These are phyloP conservation scores for Sparidentex hasta DNA, from an alignment of 2,797 vertebrate species.

Conservation along the genomic window DNA sequence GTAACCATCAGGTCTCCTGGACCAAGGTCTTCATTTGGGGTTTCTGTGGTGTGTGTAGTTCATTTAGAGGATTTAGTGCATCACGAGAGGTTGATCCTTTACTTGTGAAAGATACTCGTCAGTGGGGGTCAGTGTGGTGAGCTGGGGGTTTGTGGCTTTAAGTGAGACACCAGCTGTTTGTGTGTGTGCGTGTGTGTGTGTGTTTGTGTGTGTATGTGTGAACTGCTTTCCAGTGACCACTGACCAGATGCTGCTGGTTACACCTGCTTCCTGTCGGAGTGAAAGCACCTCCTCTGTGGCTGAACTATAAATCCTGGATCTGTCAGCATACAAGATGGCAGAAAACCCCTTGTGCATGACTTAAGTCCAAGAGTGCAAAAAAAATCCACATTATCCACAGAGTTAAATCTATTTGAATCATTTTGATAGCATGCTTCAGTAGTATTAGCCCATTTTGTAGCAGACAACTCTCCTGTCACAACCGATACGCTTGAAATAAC, in stretches of 20 bases:
- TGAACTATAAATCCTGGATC: conserved; percentile 28
- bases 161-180: background rate
- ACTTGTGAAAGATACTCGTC: conserved; percentile 1
- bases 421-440: background rate
- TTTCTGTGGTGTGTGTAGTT: conserved; percentile 6
- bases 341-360: background rate
- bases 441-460: background rate
- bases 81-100: background rate
- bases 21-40: background rate
- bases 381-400: background rate
- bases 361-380: background rate
- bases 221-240: conserved; percentile 17
- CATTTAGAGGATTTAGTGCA: conserved; percentile 12
- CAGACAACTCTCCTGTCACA: background rate
- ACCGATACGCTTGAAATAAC: background rate
- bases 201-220: conserved; percentile 19
- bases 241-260: conserved; percentile 44
- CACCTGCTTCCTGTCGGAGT: conserved; percentile 52
- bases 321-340: conserved; percentile 9
- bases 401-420: background rate
- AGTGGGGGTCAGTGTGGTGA: conserved; percentile 22
- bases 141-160: conserved; percentile 24
- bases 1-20: background rate
- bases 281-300: conserved; percentile 32
- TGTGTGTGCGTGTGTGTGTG: background rate